phyloP scores from a whole-genome alignment of 2,888 invertebrate species.

The Aricia artaxerxes region DNA sequence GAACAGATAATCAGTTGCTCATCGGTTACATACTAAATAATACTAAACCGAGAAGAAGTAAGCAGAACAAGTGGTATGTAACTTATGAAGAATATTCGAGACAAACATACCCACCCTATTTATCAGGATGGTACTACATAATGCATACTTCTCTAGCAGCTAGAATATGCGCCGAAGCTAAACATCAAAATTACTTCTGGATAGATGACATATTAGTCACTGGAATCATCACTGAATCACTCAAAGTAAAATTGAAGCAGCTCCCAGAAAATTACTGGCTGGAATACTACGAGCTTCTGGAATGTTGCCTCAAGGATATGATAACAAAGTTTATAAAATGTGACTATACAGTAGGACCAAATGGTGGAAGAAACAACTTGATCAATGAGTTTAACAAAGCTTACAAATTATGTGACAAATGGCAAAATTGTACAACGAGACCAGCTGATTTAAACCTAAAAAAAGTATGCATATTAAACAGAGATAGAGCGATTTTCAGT shows the following conservation, averaged over 20 bases:
- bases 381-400: slow-evolving; percentile 84
- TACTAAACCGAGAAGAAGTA: slow-evolving; percentile 83
- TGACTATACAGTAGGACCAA: slow-evolving; percentile 87
- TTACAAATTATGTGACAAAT: slow-evolving; percentile 78
- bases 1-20: slow-evolving; percentile 54
- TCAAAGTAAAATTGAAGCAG: slow-evolving; percentile 79
- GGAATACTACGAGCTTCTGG: slow-evolving; percentile 85
- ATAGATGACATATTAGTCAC: slow-evolving; percentile 95
- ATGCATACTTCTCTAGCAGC: slow-evolving; percentile 84
- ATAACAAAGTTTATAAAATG: slow-evolving; percentile 80
- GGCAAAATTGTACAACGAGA: slow-evolving; percentile 75
- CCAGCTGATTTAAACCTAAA: slow-evolving; percentile 71
- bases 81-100: slow-evolving; percentile 82
- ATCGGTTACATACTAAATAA: slow-evolving; percentile 85
- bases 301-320: slow-evolving; percentile 86
- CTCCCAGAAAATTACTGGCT: slow-evolving; percentile 83
- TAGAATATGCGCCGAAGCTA: slow-evolving; percentile 78
- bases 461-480: slow-evolving; percentile 79
- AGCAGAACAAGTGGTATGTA: slow-evolving; percentile 90
- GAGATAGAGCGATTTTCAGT: slow-evolving; percentile 61
- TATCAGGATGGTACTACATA: slow-evolving; percentile 92
- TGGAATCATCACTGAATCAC: slow-evolving; percentile 84
- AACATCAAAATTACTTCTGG: slow-evolving; percentile 88
- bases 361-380: slow-evolving; percentile 87
- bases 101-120: slow-evolving; percentile 85